Evolutionary conservation across 92 coral and sea anemone species (phyloP), one percentile per base, ranked within the genome.

Genomic region (Zoanthus solanderi): DNA sequence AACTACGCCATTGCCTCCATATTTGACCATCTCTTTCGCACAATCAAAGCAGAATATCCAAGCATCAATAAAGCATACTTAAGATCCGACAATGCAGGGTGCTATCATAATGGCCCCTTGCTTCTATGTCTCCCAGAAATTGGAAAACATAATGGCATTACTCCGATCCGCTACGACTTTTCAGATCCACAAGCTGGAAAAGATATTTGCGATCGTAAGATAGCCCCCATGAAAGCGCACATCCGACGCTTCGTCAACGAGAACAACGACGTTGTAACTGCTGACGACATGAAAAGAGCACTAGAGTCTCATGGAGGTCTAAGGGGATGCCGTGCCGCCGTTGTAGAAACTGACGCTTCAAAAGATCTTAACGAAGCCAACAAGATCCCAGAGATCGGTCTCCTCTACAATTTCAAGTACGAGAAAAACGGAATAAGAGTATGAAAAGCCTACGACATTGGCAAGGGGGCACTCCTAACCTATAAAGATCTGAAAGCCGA

Each of bases 21-120:
- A 47, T 57, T 88, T 56, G 93, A 91, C 52, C 57, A 91, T 71
- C 14, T 91, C 4, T 83, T 91, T n/a, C 78, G 83, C 69, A 82
- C 77, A 18, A 75, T 91, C 81, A 87, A 82, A 48, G 7, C 17
- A 13, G 89, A 88, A 86, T 91, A 72, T 58, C 90, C 85, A 30
- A 0, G 18, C 11, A 66, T 86, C 32, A 86, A 3, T 11, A 86
- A 79, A 75, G 88, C 90, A 29, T 90, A 68, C 53, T 57, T 90
- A 17, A 13, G 93, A n/a, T 90, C 93, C 18, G 93, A 90, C 87
- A 86, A 90, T n/a, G 93, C 93, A 1, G 90, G 88, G 2, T 90
- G 93, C 44, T 90, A 90, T 44, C 90, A 86, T 71, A 90, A 81
- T 56, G 90, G 90, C 34, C 84, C 90, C 75, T 69, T 90, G 66